These are phyloP conservation scores for Phoxinus phoxinus DNA, from an alignment of 2,113 vertebrate species.

Conservation along the genomic window DNA sequence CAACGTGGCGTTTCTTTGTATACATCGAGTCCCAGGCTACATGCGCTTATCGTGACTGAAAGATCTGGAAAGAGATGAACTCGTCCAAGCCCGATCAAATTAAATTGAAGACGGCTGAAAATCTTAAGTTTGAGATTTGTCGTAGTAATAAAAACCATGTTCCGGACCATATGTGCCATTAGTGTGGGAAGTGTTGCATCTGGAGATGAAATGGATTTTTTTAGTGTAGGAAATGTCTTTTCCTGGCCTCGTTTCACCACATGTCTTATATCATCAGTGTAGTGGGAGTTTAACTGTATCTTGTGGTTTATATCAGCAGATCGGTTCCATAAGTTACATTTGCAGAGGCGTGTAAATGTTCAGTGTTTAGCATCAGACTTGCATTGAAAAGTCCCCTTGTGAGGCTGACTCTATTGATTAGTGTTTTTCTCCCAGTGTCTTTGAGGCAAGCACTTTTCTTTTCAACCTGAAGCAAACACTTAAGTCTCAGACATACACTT, in stretches of 20 bases:
- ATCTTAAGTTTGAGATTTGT: conserved; percentile 12
- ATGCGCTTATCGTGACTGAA: not conserved
- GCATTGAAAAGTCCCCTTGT: not conserved
- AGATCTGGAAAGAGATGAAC: not conserved
- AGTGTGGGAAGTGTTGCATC: conserved; percentile 48
- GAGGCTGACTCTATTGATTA: not conserved
- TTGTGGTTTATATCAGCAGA: not conserved
- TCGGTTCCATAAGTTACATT: not conserved
- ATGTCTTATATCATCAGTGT: conserved; percentile 44
- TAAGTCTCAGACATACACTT: not conserved
- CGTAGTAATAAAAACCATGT: conserved; percentile 31
- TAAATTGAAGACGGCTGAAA: conserved; percentile 31
- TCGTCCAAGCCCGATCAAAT: not conserved
- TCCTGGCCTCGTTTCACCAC: conserved; percentile 31
- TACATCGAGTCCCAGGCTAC: not conserved
- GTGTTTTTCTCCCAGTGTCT: not conserved
- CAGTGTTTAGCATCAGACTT: not conserved
- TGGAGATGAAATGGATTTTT: conserved; percentile 20
- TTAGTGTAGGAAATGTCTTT: conserved; percentile 47
- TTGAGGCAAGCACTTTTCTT: conserved; percentile 3
- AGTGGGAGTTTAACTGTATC: conserved; percentile 22
- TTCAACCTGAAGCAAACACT: not conserved
- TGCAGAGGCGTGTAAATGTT: conserved; percentile 11
- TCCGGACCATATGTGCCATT: conserved; percentile 21
- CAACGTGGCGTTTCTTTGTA: conserved; percentile 33